A percentile compares a stretch with the other conserved stretches of the same genome.
Conservation (phyloP, 2,797 vertebrate species). For the Natrix natrix region DNA sequence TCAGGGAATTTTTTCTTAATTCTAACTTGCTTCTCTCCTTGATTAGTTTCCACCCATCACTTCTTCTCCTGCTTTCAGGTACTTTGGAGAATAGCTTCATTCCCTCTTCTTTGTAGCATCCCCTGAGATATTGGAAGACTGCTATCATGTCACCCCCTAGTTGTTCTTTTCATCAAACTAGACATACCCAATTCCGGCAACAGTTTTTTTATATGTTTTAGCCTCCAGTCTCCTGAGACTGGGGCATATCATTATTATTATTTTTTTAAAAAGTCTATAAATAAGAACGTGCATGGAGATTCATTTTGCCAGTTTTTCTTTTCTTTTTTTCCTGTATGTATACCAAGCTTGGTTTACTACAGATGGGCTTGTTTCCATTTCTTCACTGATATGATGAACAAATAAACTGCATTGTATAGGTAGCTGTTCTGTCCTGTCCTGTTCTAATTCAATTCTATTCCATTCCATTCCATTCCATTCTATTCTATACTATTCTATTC, state of each 20-base stretch:
- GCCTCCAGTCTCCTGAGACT: no score
- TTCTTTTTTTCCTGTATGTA: background rate
- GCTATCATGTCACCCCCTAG: background rate
- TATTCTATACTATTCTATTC: no score
- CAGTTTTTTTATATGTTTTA: no score
- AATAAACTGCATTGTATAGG: background rate
- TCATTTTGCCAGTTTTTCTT: background rate
- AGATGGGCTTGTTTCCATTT: background rate
- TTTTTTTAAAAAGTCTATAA: background rate
- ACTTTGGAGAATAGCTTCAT: background rate
- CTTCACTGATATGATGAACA: background rate
- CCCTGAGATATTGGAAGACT: background rate
- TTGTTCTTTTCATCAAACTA: no score
- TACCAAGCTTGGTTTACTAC: background rate
- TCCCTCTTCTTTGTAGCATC: background rate
- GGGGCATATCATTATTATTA: background rate
- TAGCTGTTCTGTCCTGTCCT: no score
- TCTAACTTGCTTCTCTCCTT: no score
- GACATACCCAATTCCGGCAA: no score
- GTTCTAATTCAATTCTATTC: no score
- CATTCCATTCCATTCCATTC: no score
- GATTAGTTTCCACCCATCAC: no score
- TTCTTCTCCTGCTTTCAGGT: background rate
- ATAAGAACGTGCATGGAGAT: background rate
- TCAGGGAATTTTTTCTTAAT: no score